Evolutionary conservation across 2,113 vertebrate genomes (phyloP).

Genomic region (Indicator maculatus): DNA sequence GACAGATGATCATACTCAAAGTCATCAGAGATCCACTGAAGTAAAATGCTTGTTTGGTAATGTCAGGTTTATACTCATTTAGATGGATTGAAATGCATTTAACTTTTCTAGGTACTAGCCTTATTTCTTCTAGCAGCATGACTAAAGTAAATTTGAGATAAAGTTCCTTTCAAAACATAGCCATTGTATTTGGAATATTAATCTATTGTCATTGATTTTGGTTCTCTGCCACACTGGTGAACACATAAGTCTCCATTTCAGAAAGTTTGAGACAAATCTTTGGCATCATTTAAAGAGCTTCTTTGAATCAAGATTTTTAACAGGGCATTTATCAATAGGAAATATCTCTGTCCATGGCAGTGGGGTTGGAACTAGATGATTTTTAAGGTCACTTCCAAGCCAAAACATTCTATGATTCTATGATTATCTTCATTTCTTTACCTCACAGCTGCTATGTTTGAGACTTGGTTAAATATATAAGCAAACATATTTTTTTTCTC

Average conservation of each 20-base stretch:
- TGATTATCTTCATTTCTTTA: neutral
- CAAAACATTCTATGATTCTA: no score
- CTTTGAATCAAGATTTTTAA: neutral
- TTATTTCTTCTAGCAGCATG: neutral
- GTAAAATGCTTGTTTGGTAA: neutral
- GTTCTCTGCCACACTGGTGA: neutral
- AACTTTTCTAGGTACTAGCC: neutral
- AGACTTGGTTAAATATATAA: neutral
- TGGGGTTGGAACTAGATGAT: no score
- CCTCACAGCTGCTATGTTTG: neutral
- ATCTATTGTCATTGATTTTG: conserved; percentile 35
- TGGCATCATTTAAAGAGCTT: neutral
- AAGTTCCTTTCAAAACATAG: neutral
- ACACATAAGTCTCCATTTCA: neutral
- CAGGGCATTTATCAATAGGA: neutral
- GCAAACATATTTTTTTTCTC: neutral
- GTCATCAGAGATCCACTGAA: neutral
- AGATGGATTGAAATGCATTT: conserved; percentile 5
- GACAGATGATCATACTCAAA: neutral
- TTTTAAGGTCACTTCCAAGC: no score
- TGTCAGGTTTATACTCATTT: neutral
- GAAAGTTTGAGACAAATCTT: neutral
- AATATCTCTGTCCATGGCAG: no score
- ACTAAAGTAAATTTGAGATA: neutral
- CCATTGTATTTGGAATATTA: neutral